Percentiles rank a stretch among this genome's conserved stretches.
These are phyloP conservation scores for Tyria jacobaeae DNA, from an alignment of 2,888 invertebrate genomes.

Conservation along the genomic window DNA sequence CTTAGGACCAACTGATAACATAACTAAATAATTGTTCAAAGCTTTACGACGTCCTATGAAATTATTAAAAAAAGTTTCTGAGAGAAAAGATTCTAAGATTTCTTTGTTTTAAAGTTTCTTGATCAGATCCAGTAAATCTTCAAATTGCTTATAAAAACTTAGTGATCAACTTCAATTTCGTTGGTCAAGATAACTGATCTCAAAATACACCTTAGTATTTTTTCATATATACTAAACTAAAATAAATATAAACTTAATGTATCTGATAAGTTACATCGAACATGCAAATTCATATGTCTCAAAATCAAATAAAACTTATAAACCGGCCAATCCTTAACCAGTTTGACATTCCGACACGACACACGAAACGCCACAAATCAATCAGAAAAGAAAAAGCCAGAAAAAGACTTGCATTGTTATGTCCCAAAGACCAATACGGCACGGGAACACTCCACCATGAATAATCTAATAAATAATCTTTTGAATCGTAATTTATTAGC, in stretches of 20 bases:
- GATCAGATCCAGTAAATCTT: no score
- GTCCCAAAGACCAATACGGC: slow-evolving; percentile 82
- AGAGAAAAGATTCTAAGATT: no score
- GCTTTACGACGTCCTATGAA: no score
- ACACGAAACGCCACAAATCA: slow-evolving; percentile 73
- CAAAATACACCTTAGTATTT: neutral
- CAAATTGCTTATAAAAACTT: no score
- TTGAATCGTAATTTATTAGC: slow-evolving; percentile 83
- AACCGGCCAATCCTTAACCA: slow-evolving; percentile 44
- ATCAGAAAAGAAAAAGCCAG: slow-evolving; percentile 64
- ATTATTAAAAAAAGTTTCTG: no score
- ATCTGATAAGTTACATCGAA: slow-evolving; percentile 26
- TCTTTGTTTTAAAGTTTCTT: no score
- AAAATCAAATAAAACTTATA: slow-evolving; percentile 41
- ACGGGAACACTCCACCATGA: slow-evolving; percentile 76
- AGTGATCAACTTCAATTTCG: no score
- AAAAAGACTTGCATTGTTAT: slow-evolving; percentile 61
- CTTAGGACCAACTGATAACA: no score
- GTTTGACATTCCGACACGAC: slow-evolving; percentile 46
- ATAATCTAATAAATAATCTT: slow-evolving; percentile 86
- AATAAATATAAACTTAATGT: neutral
- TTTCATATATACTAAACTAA: neutral
- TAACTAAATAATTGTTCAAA: no score
- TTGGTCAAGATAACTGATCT: neutral
- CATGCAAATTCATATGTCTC: slow-evolving; percentile 40